Conservation (phyloP, 2,113 vertebrate genomes). For the Perca flavescens region DNA sequence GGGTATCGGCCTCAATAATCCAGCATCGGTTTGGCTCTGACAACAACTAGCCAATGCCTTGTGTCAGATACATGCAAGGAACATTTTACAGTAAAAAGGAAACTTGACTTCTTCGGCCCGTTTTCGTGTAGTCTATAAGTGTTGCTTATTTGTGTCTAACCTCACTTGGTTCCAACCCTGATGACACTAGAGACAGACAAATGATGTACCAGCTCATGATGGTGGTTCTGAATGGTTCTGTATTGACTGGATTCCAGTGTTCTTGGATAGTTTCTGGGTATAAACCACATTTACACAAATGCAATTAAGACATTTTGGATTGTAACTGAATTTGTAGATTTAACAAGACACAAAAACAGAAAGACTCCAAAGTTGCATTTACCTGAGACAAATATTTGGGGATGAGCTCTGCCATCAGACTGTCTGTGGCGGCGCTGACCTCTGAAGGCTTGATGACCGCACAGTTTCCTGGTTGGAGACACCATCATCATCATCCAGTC, state of each 20-base stretch:
- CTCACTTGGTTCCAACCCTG: neutral
- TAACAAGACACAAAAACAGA: neutral
- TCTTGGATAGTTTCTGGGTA: neutral
- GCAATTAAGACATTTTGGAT: neutral
- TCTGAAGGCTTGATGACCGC: constrained; percentile 85
- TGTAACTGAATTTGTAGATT: neutral
- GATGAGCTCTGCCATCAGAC: constrained; percentile 80
- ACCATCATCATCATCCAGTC: neutral
- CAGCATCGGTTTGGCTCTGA: too few species aligned
- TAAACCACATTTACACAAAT: neutral
- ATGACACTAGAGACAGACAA: neutral
- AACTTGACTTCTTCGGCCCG: neutral
- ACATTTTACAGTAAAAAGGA: neutral
- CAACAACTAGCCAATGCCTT: too few species aligned
- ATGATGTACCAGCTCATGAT: neutral
- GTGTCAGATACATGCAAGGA: neutral
- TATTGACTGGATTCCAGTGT: neutral
- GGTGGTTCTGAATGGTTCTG: neutral
- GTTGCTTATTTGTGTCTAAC: neutral
- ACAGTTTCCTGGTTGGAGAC: constrained; percentile 81
- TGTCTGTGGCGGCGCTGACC: constrained; percentile 77
- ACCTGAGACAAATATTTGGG: constrained; percentile 85
- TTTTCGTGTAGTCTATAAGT: neutral
- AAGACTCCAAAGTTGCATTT: neutral
- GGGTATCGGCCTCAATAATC: too few species aligned